These are phyloP conservation scores for Origma solitaria DNA, from an alignment of 2,113 vertebrate genomes.

Conservation along the genomic window DNA sequence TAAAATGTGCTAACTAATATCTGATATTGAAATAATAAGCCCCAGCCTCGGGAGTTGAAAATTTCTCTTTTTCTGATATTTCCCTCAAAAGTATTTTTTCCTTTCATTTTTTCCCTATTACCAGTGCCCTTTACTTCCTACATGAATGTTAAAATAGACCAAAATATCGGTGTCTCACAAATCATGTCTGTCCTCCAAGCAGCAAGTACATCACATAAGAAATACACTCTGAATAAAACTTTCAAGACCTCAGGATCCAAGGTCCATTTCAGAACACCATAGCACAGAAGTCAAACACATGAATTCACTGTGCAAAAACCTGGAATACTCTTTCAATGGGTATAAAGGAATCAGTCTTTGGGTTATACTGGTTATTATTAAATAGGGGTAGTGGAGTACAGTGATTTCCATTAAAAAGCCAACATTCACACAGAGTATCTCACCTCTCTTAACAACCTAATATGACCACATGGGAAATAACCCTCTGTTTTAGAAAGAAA, in stretches of 20 bases:
- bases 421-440: not conserved
- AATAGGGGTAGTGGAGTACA: not conserved
- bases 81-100: not conserved
- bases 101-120: not conserved
- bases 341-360: not conserved
- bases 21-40: not conserved
- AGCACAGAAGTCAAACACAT: not conserved
- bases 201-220: not conserved
- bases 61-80: not conserved
- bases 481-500: not conserved
- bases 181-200: not conserved
- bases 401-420: not conserved
- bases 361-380: not conserved
- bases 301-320: not conserved
- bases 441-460: not conserved
- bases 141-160: not conserved
- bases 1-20: not conserved
- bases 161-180: not conserved
- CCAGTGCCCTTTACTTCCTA: not conserved
- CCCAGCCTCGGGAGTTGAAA: not conserved
- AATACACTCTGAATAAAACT: conserved; percentile 10
- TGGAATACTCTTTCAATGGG: not conserved
- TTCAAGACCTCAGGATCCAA: not conserved
- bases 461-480: not conserved
- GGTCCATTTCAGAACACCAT: not conserved